Base-by-base conservation (phyloP, 2,888 invertebrate genomes). In the Cataglyphis altisquamis region DNA sequence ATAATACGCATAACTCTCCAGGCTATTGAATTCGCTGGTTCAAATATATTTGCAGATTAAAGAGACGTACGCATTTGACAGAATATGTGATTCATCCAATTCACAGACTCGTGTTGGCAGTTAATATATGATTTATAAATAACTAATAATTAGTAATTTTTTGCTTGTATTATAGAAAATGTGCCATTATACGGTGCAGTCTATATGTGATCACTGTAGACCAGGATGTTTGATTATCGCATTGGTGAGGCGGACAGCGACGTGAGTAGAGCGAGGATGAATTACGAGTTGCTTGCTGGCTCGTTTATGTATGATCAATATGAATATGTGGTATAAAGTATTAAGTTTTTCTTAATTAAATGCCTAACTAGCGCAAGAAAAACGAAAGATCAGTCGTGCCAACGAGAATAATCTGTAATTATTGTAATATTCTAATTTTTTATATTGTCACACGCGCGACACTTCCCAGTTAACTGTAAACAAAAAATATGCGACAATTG, bases 91-190 rank as follows among this genome's bases (percentile, higher is more conserved):
- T 86, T 85, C 75, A 85, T 78, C 75, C 81, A 83, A 87, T 83
- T 83, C 75, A 66, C 67, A 83, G 89, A 90, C 88, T 90, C 89
- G 90, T 90, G 85, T 88, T 87, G 90, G 91, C 90, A 90, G 82
- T 88, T 88, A 75, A 84, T 83, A 73, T 83, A 74, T 77, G 18
- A 70, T 80, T 86, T 88, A 60, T 82, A 70, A 85, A 75, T 66
- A 21, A 21, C 36, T 62, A 72, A 80, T 57, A 36, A 78, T 84
- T 48, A 82, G 72, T 80, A 63, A 70, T 88, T 39, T 45, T 32
- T 83, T 84, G 67, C 82, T 70, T 83, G 82, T 84, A 85, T 80
- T 64, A 77, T 82, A 78, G 57, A 75, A 83, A 82, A 85, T 82
- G 80, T 72, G 80, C 80, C 81, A 81, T 68, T 39, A 39, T 80